Evolutionary conservation across 2,797 vertebrate genomes (phyloP).

Genomic region (Sebastes hubbsi): DNA sequence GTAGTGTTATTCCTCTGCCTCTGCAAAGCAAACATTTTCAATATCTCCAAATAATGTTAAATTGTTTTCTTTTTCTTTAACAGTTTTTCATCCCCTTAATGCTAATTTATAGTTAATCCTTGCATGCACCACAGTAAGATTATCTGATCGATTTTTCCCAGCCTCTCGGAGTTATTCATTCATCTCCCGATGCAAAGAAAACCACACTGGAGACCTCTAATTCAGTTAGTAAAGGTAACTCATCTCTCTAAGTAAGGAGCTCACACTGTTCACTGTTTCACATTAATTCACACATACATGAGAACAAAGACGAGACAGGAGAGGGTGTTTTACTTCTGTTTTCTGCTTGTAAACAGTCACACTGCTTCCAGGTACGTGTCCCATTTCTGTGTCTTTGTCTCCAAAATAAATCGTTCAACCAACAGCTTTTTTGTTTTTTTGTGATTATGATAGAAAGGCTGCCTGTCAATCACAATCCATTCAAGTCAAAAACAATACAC

Average conservation of each 20-base stretch:
- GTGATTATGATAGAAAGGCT: not conserved
- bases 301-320: not conserved
- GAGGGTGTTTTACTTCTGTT: not conserved
- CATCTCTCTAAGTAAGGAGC: not conserved
- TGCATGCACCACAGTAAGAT: not conserved
- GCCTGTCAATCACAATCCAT: conserved; percentile 1
- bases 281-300: conserved; percentile 2
- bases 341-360: not conserved
- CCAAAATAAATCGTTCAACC: not conserved
- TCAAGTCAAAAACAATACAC: not conserved
- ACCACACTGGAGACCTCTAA: not conserved
- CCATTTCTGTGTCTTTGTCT: conserved; percentile 13
- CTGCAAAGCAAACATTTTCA: not conserved
- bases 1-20: conserved; percentile 7
- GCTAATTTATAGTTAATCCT: conserved; percentile 3
- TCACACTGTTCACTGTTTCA: not conserved
- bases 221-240: conserved; percentile 8
- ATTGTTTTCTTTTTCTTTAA: not conserved
- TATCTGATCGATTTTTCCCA: not conserved
- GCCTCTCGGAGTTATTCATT: not conserved
- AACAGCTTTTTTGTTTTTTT: not conserved
- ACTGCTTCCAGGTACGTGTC: conserved; percentile 8
- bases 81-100: not conserved
- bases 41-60: not conserved
- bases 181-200: conserved; percentile 10